Conservation (phyloP, 2,888 invertebrate genomes). For the Margaritifera margaritifera region DNA sequence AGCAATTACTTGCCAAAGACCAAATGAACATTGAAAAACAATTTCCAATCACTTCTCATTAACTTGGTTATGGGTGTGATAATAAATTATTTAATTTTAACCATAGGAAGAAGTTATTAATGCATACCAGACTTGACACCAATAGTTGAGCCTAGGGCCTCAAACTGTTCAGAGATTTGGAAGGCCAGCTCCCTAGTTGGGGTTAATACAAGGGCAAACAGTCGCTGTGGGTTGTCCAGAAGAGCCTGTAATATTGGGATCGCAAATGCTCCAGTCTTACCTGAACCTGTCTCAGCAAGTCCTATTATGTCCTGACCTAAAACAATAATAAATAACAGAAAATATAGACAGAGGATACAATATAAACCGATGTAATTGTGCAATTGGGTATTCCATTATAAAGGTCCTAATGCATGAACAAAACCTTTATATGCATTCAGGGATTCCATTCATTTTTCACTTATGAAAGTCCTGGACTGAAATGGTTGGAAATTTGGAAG, state of each 20-base stretch:
- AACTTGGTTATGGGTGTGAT: too few species aligned
- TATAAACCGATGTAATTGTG: neutral
- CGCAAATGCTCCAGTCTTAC: constrained; percentile 98
- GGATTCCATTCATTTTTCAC: too few species aligned
- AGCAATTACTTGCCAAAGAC: too few species aligned
- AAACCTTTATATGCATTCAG: too few species aligned
- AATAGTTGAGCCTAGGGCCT: constrained; percentile 90
- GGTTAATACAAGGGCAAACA: constrained; percentile 87
- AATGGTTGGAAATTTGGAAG: too few species aligned
- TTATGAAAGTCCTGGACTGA: too few species aligned
- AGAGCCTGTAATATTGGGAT: constrained; percentile 94
- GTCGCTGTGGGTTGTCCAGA: constrained; percentile 91
- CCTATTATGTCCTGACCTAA: constrained; percentile 87
- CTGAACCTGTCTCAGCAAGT: constrained; percentile 90
- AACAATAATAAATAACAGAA: constrained; percentile 7
- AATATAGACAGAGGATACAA: neutral
- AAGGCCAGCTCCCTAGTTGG: constrained; percentile 98
- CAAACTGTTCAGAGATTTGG: constrained; percentile 98
- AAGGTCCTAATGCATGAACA: neutral
- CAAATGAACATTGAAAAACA: too few species aligned
- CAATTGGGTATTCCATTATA: neutral
- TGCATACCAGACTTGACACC: constrained; percentile 87
- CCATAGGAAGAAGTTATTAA: neutral
- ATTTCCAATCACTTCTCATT: too few species aligned
- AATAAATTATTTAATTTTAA: too few species aligned